These are phyloP conservation scores for Panthera uncia DNA, from an alignment of 2,113 vertebrate species.

Conservation along the genomic window DNA sequence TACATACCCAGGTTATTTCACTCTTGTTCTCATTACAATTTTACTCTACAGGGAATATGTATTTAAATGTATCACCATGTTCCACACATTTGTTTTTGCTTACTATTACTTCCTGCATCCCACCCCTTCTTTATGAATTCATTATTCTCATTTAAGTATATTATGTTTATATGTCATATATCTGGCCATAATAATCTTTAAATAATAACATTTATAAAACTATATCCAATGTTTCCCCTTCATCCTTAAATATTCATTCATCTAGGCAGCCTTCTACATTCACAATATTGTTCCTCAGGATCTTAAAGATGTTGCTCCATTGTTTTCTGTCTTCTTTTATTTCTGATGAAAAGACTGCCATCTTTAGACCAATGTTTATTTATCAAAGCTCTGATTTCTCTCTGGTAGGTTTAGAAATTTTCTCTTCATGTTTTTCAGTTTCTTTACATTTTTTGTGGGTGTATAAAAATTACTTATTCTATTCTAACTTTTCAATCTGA, in stretches of 20 bases:
- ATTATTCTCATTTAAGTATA: neutral
- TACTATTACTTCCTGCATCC: neutral
- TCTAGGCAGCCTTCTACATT: neutral
- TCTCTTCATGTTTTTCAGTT: neutral
- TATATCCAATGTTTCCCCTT: neutral
- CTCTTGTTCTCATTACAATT: neutral
- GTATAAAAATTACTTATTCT: neutral
- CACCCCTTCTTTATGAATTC: neutral
- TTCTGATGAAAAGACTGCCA: neutral
- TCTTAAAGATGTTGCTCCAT: too few relatives aligned
- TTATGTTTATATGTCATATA: neutral
- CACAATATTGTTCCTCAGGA: neutral
- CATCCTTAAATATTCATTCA: neutral
- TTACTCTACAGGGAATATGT: neutral
- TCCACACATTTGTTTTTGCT: neutral
- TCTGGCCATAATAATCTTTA: neutral
- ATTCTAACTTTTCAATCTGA: neutral
- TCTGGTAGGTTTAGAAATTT: neutral
- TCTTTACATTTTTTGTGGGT: neutral
- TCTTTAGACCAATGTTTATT: neutral
- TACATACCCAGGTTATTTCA: too few relatives aligned
- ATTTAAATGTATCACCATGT: neutral
- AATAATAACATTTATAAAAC: neutral
- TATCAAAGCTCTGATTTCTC: neutral
- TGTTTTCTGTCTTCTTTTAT: neutral